Evolutionary conservation across 2,888 invertebrate species (phyloP), one percentile per base, ranked within the genome.

Genomic region (Corbicula japonica): DNA sequence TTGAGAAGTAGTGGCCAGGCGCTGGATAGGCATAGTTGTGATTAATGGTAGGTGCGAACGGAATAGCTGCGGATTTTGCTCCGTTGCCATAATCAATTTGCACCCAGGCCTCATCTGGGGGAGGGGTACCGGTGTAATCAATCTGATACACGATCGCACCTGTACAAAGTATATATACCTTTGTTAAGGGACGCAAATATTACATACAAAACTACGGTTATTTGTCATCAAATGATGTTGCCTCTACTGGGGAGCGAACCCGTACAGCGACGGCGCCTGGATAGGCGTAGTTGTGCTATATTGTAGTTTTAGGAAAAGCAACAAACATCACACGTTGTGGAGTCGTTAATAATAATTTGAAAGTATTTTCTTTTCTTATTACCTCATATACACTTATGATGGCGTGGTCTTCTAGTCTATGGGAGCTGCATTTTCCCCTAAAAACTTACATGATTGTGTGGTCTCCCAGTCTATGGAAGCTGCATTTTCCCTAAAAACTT

Each of bases 81-180:
- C 83, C 86, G 66, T 90, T 89, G 1, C 88, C 90, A 63, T 76
- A 80, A 30, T 84, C 83, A 34, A 85, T 63, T n/a, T 60, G 52
- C 4, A 86, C 50, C 2, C 30, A 50, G 2, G 89, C 87, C 15
- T 76, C 60, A 15, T 84, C 84, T 0, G 90, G 90, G 0, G 83
- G 66, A 0, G 73, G 56, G 18, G 50, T 48, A 1, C 80, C 80
- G 26, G 73, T 62, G 71, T 83, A 83, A 5, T 54, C 56, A 15
- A 85, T 48, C n/a, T 44, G 8, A 70, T 68, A 56, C 15, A 48
- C 48, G 30, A 80, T 5, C 12, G 15, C 1, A 61, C 83, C 83
- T 76, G 62, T 23, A 68, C 12, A 48, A n/a, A n/a, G 10, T 15
- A n/a, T 48, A n/a, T 12, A 6, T 48, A 28, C 21, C 5, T 48